Conservation (phyloP, 2,888 invertebrate genomes). For the Melipona beecheii region DNA sequence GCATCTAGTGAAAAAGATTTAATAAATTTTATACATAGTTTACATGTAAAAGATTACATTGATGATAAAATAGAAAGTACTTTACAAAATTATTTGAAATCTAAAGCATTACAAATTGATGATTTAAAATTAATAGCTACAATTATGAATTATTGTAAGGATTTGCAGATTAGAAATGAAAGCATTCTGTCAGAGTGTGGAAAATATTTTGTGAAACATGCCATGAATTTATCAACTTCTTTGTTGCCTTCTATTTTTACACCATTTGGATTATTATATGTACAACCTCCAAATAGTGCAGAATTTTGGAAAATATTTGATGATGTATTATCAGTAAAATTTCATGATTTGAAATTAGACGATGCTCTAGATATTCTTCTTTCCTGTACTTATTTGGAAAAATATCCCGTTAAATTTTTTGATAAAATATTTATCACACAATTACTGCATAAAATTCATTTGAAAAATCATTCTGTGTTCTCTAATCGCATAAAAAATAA, state of each 20-base stretch:
- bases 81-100: constrained; percentile 87
- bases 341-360: constrained; percentile 86
- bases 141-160: constrained; percentile 87
- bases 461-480: constrained; percentile 80
- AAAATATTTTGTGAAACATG: constrained; percentile 86
- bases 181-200: constrained; percentile 86
- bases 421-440: constrained; percentile 87
- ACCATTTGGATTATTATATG: constrained; percentile 87
- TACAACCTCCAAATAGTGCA: constrained; percentile 84
- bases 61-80: constrained; percentile 86
- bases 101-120: constrained; percentile 84
- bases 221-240: constrained; percentile 84
- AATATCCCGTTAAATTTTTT: constrained; percentile 87
- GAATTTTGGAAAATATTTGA: constrained; percentile 87
- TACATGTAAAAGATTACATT: constrained; percentile 86
- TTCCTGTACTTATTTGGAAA: constrained; percentile 87
- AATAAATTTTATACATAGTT: constrained; percentile 85
- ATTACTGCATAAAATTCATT: constrained; percentile 86
- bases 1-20: constrained; percentile 86
- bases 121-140: constrained; percentile 86
- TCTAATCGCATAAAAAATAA: constrained; percentile 83
- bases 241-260: constrained; percentile 86
- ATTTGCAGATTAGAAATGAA: constrained; percentile 86
- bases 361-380: constrained; percentile 87
- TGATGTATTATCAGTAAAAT: constrained; percentile 85